Percentiles rank a stretch among this genome's conserved stretches.
Evolutionary conservation across 2,113 vertebrate genomes (phyloP).

Genomic region (Megaceryle torquata): DNA sequence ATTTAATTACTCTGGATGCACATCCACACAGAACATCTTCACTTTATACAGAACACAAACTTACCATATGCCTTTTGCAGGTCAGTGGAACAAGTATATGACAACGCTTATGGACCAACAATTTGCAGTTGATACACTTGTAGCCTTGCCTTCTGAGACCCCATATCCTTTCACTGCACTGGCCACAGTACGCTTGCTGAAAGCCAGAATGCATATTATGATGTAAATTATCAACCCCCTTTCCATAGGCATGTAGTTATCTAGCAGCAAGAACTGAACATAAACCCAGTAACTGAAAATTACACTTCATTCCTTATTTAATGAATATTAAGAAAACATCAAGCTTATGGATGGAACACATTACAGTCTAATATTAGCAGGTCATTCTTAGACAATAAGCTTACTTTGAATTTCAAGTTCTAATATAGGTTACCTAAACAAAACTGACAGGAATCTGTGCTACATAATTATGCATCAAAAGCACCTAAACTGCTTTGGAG

Average conservation of each 20-base stretch:
- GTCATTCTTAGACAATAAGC: background rate
- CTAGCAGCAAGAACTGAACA: background rate
- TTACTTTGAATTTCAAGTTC: background rate
- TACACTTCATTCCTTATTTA: background rate
- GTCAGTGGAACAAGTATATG: constrained; percentile 91
- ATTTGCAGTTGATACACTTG: constrained; percentile 98
- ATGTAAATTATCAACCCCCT: background rate
- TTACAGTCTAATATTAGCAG: background rate
- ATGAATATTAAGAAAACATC: background rate
- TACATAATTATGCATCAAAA: background rate
- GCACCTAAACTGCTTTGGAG: background rate
- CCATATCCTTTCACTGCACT: constrained; percentile 99
- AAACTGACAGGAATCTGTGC: background rate
- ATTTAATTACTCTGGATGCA: accelerated
- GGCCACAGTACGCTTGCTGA: constrained; percentile 93
- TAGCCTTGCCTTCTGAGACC: constrained; percentile 94
- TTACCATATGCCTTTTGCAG: constrained; percentile 98
- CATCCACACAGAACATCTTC: accelerated
- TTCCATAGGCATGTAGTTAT: background rate
- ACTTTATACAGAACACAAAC: background rate
- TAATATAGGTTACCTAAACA: background rate
- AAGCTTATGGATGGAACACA: background rate
- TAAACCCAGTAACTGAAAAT: background rate
- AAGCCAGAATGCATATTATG: background rate
- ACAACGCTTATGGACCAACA: constrained; percentile 99